A percentile compares a stretch with the other conserved stretches of the same genome.
Conservation (phyloP, 2,888 invertebrate genomes). For the Neoaliturus tenellus region DNA sequence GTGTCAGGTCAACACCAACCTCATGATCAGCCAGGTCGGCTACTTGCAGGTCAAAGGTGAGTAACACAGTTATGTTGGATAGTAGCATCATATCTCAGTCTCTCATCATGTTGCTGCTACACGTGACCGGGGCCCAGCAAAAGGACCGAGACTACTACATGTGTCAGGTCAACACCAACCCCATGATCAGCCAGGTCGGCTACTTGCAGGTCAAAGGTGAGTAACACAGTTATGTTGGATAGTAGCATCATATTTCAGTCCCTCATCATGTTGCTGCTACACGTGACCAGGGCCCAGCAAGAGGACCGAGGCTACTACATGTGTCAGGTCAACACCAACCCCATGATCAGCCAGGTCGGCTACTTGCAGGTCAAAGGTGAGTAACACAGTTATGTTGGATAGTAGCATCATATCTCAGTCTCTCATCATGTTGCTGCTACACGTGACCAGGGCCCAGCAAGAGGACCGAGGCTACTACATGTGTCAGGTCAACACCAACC, state of each 20-base stretch:
- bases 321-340: constrained; percentile 94
- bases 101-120: constrained; percentile 93
- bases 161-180: constrained; percentile 94
- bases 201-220: constrained; percentile 95
- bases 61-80: too few relatives aligned
- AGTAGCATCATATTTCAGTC: constrained; percentile 93
- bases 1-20: constrained; percentile 94
- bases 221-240: too few relatives aligned
- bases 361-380: constrained; percentile 95
- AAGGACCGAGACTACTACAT: constrained; percentile 94
- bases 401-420: too few relatives aligned
- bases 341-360: constrained; percentile 97
- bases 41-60: constrained; percentile 95
- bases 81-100: constrained; percentile 93
- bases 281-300: constrained; percentile 93
- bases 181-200: constrained; percentile 97
- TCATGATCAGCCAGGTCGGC: constrained; percentile 97
- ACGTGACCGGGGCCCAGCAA: constrained; percentile 93
- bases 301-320: constrained; percentile 94
- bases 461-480: too few relatives aligned
- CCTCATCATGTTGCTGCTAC: constrained; percentile 93
- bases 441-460: too few relatives aligned
- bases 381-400: too few relatives aligned
- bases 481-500: too few relatives aligned
- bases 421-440: too few relatives aligned